Percentiles rank a stretch among this genome's conserved stretches.
Conservation (phyloP, 2,113 vertebrate species). For the Clarias macrocephalus region DNA sequence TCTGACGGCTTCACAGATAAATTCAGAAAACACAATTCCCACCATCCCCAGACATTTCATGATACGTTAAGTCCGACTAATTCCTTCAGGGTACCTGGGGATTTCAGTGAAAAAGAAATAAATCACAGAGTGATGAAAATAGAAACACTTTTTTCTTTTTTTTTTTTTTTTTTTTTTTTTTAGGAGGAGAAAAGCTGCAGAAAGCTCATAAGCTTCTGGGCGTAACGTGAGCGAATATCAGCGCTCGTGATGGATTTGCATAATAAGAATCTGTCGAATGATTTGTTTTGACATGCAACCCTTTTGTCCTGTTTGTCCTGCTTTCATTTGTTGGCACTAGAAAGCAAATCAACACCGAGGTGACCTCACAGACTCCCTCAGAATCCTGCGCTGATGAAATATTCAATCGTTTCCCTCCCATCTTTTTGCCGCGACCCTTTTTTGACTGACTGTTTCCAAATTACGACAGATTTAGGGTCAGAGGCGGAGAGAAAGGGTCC, state of each 20-base stretch:
- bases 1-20: conserved; percentile 8
- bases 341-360: conserved; percentile 30
- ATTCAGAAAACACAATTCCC: conserved; percentile 31
- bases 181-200: conserved; percentile 1
- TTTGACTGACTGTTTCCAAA: conserved; percentile 38
- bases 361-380: conserved; percentile 32
- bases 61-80: conserved; percentile 59
- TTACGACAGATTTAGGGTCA: conserved; percentile 19
- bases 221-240: conserved; percentile 37
- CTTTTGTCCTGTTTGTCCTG: conserved; percentile 25
- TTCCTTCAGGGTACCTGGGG: conserved; percentile 52
- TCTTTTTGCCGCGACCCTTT: neutral
- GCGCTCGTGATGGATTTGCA: conserved; percentile 42
- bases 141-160: conserved; percentile 36
- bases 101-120: conserved; percentile 36
- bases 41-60: conserved; percentile 48
- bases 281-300: conserved; percentile 35
- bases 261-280: conserved; percentile 54
- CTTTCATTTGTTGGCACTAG: conserved; percentile 32
- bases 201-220: conserved; percentile 36
- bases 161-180: conserved; percentile 21
- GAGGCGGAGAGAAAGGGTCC: conserved; percentile 41
- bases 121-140: conserved; percentile 38
- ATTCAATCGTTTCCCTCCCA: conserved; percentile 40
- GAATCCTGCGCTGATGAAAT: conserved; percentile 44